phyloP scores from a whole-genome alignment of 2,888 invertebrate genomes.

The Aphidius colemani region DNA sequence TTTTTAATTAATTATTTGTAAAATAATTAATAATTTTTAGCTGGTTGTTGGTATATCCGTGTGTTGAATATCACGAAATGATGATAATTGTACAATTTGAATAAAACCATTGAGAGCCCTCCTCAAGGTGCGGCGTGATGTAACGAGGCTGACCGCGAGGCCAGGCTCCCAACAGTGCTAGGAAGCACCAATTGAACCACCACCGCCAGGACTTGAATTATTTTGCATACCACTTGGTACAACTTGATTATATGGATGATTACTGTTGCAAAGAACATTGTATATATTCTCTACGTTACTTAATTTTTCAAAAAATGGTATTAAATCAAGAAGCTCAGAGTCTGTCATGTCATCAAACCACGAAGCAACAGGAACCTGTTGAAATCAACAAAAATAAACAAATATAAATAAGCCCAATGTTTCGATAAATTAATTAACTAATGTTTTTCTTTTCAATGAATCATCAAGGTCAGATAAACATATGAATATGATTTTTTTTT shows the following conservation, averaged over 20 bases:
- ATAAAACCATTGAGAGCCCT: constrained; percentile 45
- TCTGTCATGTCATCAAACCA: constrained; percentile 99
- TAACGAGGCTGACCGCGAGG: constrained; percentile 49
- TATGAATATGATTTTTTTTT: not conserved
- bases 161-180: constrained; percentile 57
- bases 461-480: not conserved
- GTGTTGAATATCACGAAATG: no score
- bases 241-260: constrained; percentile 75
- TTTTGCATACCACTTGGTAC: constrained; percentile 43
- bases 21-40: no score
- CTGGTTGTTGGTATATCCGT: no score
- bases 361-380: constrained; percentile 94
- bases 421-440: no score
- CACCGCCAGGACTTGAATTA: constrained; percentile 52
- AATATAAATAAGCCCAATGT: not conserved
- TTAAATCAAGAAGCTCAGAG: constrained; percentile 93
- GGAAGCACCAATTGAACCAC: constrained; percentile 55
- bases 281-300: constrained; percentile 97
- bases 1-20: no score
- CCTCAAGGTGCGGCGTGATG: constrained; percentile 53
- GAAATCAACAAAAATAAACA: constrained; percentile 30
- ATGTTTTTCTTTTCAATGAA: not conserved
- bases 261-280: constrained; percentile 90
- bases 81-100: no score
- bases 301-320: constrained; percentile 97